These are phyloP conservation scores for Zygothrica quintamaculata DNA, from an alignment of 2,888 invertebrate species.

Conservation along the genomic window DNA sequence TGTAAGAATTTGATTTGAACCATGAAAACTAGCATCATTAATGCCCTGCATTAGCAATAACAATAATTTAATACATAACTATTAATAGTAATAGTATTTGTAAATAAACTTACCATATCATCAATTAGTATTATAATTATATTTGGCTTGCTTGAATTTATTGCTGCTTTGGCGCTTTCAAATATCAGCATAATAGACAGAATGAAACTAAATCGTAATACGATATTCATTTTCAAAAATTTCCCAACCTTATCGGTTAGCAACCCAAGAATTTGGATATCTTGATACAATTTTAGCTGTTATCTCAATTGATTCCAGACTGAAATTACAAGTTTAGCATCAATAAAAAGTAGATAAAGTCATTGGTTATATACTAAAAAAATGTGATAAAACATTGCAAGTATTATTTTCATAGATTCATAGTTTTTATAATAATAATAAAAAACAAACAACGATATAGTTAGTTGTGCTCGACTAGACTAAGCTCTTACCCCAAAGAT, in stretches of 20 bases:
- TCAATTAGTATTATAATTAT: slow-evolving; percentile 92
- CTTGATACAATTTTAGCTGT: not conserved
- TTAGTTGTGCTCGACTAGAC: too few relatives aligned
- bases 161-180: slow-evolving; percentile 5
- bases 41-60: slow-evolving; percentile 89
- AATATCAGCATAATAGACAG: slow-evolving; percentile 16
- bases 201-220: not conserved
- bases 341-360: not conserved
- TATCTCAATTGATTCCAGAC: too few relatives aligned
- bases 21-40: slow-evolving; percentile 96
- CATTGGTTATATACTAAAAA: too few relatives aligned
- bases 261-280: too few relatives aligned
- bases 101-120: slow-evolving; percentile 87
- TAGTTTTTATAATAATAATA: too few relatives aligned
- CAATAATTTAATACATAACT: not conserved
- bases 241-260: not conserved
- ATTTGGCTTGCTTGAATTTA: slow-evolving; percentile 85
- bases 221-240: slow-evolving; percentile 3
- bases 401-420: too few relatives aligned
- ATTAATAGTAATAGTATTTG: too few relatives aligned
- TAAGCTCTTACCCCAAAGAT: too few relatives aligned
- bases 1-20: slow-evolving; percentile 94
- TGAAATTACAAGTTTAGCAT: not conserved
- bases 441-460: too few relatives aligned
- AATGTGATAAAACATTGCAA: too few relatives aligned